Percentiles rank a stretch among this genome's conserved stretches.
These are phyloP conservation scores for Netelia fuscicornis DNA, from an alignment of 2,888 invertebrate species.

Conservation along the genomic window DNA sequence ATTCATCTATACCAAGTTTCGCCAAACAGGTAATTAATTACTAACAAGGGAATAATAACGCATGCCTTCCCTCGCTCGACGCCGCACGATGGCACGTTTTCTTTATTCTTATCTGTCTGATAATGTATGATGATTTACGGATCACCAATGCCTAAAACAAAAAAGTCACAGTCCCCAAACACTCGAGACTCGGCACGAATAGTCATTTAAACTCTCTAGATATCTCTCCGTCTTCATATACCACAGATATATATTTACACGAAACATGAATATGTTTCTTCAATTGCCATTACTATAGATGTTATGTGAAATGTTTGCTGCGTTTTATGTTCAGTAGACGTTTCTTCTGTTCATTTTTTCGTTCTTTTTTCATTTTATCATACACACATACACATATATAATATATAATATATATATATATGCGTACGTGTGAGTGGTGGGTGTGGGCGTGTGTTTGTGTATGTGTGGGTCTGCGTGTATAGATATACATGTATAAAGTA, in stretches of 20 bases:
- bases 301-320: constrained; percentile 80
- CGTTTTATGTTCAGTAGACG: constrained; percentile 72
- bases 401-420: not conserved
- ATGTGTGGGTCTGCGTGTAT: not conserved
- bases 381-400: constrained; percentile 56
- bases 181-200: constrained; percentile 75
- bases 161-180: constrained; percentile 72
- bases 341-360: constrained; percentile 62
- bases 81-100: constrained; percentile 83
- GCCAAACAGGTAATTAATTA: constrained; percentile 81
- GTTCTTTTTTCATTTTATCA: constrained; percentile 39
- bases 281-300: constrained; percentile 76
- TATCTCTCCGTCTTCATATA: constrained; percentile 68
- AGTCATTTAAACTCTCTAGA: constrained; percentile 76
- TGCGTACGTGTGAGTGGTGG: not conserved
- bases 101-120: constrained; percentile 70
- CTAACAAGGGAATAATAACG: constrained; percentile 81
- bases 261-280: constrained; percentile 75
- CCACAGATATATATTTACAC: constrained; percentile 73
- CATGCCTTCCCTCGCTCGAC: constrained; percentile 79
- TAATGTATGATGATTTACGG: constrained; percentile 65
- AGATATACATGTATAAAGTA: constrained; percentile 77
- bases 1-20: constrained; percentile 79
- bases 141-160: constrained; percentile 65
- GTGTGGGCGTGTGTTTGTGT: not conserved